Evolutionary conservation across 2,113 vertebrate genomes (phyloP).

Genomic region (Coptodon bakossiorum): DNA sequence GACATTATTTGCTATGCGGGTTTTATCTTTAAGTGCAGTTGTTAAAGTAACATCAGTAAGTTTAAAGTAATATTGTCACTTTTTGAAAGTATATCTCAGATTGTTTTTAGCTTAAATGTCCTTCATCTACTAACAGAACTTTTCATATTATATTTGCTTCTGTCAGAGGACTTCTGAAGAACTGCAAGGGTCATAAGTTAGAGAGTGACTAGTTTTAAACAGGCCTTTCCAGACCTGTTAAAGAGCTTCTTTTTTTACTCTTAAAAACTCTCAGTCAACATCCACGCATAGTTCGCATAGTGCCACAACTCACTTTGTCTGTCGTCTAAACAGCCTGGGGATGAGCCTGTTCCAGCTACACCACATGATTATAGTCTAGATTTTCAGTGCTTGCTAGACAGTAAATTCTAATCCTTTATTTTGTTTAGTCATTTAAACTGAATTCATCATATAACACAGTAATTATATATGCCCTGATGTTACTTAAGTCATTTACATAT

Average conservation of each 20-base stretch:
- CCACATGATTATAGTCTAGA: background rate
- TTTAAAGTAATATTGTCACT: background rate
- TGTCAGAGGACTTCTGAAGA: background rate
- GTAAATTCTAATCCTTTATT: background rate
- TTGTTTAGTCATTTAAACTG: background rate
- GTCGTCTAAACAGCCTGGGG: background rate
- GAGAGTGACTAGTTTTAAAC: background rate
- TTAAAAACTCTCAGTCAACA: conserved; percentile 61
- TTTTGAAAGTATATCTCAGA: background rate
- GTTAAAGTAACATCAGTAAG: background rate
- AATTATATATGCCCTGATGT: background rate
- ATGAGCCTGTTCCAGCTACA: background rate
- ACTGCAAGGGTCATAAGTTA: background rate
- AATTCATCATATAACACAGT: background rate
- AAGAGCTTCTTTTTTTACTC: conserved; percentile 22
- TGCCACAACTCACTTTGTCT: conserved; percentile 40
- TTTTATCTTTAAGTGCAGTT: background rate
- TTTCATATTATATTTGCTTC: background rate
- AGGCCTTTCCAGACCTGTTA: background rate
- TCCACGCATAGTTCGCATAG: conserved; percentile 60
- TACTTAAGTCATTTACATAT: background rate
- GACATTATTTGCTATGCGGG: background rate
- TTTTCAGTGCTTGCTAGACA: background rate
- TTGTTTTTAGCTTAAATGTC: no score
- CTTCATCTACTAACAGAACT: background rate